These are phyloP conservation scores for Dinomys branickii DNA, from an alignment of 2,113 vertebrate species.

Conservation along the genomic window DNA sequence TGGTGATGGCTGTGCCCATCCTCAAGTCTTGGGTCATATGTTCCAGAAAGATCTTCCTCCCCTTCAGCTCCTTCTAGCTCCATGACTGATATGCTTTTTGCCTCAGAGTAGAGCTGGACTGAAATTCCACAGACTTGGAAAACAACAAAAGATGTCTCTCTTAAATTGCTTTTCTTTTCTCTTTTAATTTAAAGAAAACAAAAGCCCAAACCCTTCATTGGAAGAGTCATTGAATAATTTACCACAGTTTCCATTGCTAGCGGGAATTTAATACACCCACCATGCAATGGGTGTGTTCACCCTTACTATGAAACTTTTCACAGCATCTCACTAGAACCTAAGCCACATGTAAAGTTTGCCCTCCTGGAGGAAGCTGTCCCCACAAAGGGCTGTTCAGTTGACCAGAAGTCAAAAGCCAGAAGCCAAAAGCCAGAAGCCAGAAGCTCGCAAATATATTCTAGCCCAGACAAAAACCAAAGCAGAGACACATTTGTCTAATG, in stretches of 20 bases:
- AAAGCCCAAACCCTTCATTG: neutral
- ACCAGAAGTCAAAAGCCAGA: slow-evolving; percentile 47
- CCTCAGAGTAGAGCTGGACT: neutral
- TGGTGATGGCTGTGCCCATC: neutral
- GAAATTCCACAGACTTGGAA: neutral
- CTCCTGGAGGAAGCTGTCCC: too few relatives aligned
- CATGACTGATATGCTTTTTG: neutral
- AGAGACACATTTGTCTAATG: slow-evolving; percentile 75
- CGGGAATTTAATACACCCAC: slow-evolving; percentile 25
- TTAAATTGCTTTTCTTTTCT: neutral
- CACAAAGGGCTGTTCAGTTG: too few relatives aligned
- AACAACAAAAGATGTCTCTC: neutral
- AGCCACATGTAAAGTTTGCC: fast-evolving
- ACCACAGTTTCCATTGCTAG: slow-evolving; percentile 62
- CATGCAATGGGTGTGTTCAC: neutral
- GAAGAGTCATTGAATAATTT: slow-evolving; percentile 55
- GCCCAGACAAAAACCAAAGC: neutral
- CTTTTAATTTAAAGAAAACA: slow-evolving; percentile 57
- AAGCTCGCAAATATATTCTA: neutral
- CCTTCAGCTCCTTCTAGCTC: neutral
- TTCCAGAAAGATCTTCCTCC: neutral
- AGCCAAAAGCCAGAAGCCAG: slow-evolving; percentile 1
- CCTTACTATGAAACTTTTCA: neutral
- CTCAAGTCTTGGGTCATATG: neutral
- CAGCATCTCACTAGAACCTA: neutral